phyloP scores from a whole-genome alignment of 1,140 invertebrate species.

The Cyphomyrmex costatus region DNA sequence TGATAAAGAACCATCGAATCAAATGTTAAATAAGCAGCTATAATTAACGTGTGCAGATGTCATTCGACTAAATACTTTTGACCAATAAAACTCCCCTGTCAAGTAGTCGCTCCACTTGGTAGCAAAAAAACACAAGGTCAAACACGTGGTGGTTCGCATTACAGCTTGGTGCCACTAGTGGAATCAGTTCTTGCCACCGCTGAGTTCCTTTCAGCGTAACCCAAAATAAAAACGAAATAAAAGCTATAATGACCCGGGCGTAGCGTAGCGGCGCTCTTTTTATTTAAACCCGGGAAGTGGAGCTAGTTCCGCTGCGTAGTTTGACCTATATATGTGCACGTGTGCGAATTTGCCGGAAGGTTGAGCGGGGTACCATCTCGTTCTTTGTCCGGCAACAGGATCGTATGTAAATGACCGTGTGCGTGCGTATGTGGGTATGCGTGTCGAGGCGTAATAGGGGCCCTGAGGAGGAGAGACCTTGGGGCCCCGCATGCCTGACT shows the following conservation, averaged over 20 bases:
- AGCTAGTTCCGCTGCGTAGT: conserved; percentile 69
- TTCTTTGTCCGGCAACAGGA: conserved; percentile 58
- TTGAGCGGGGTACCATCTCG: conserved; percentile 56
- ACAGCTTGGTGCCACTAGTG: not conserved
- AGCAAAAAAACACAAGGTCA: conserved; percentile 61
- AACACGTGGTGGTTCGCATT: conserved; percentile 69
- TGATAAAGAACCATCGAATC: not conserved
- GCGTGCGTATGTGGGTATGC: conserved; percentile 24
- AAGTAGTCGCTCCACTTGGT: not conserved
- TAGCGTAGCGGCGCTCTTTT: conserved; percentile 32
- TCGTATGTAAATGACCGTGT: conserved; percentile 64
- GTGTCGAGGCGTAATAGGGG: conserved; percentile 70
- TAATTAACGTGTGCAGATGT: not conserved
- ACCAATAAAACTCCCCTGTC: not conserved
- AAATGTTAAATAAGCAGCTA: not conserved
- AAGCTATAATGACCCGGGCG: conserved; percentile 41
- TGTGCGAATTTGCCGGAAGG: conserved; percentile 73
- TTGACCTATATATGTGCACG: conserved; percentile 78
- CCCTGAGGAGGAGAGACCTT: conserved; percentile 69
- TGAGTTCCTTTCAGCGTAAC: conserved; percentile 38
- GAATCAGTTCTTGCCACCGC: conserved; percentile 24
- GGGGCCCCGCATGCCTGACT: conserved; percentile 72
- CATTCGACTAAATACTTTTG: not conserved
- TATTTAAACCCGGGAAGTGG: conserved; percentile 30
- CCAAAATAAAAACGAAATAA: conserved; percentile 16